A percentile compares a stretch with the other conserved stretches of the same genome.
phyloP scores from a whole-genome alignment of 2,113 vertebrate genomes.

The Poeciliopsis retropinna region DNA sequence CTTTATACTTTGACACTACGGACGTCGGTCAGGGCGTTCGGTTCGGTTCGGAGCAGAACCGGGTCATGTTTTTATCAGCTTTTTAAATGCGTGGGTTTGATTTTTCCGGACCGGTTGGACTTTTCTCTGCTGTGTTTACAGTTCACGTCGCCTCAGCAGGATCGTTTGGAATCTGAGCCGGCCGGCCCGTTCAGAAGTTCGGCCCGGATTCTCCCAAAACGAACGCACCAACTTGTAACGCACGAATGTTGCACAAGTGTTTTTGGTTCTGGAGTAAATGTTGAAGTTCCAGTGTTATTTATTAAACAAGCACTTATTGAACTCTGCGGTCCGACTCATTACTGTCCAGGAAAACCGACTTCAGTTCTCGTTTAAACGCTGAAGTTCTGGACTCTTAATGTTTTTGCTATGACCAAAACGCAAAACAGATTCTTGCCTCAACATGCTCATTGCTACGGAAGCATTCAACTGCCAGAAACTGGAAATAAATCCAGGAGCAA shows the following conservation, averaged over 20 bases:
- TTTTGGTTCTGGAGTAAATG: conserved; percentile 63
- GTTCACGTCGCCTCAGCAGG: conserved; percentile 34
- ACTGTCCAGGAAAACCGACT: too few relatives aligned
- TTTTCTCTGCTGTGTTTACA: conserved; percentile 48
- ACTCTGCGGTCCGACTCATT: neutral
- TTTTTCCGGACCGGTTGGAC: conserved; percentile 3
- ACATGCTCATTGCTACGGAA: too few relatives aligned
- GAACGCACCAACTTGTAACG: conserved; percentile 59
- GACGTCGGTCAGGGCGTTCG: conserved; percentile 37
- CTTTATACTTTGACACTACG: conserved; percentile 41
- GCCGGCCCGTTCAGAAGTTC: conserved; percentile 11
- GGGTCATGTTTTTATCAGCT: conserved; percentile 36
- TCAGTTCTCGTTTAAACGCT: too few relatives aligned
- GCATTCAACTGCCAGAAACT: too few relatives aligned
- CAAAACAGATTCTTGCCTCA: too few relatives aligned
- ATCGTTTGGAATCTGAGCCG: conserved; percentile 17
- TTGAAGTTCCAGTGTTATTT: conserved; percentile 65
- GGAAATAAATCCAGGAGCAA: too few relatives aligned
- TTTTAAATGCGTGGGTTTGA: conserved; percentile 20
- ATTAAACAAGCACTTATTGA: conserved; percentile 60
- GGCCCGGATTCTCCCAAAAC: conserved; percentile 29
- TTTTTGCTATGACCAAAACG: too few relatives aligned
- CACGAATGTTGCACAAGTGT: conserved; percentile 76
- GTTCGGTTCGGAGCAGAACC: conserved; percentile 21
- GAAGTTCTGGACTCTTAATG: too few relatives aligned